Evolutionary conservation across 2,113 vertebrate genomes (phyloP), one percentile per base, ranked within the genome.

Genomic region (Sminthopsis crassicaudata): DNA sequence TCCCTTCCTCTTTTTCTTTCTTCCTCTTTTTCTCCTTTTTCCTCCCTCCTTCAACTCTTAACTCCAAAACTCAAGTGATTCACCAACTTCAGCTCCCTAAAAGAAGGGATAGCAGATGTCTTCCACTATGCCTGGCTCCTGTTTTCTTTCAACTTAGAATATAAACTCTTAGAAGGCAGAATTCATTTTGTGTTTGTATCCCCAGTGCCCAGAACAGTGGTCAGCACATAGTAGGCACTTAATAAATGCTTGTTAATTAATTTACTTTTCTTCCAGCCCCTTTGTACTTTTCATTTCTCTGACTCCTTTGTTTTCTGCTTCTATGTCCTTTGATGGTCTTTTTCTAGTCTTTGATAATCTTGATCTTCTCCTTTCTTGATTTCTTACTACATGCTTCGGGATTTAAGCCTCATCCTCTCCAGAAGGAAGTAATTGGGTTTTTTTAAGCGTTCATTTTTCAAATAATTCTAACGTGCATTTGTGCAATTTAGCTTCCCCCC

Each of bases 371-470:
- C 53, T 27, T 26, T 6, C 8, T 84, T 84, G 67, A 84, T 84
- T 84, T 84, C 67, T 42, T 42, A 84, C n/a, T 42, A 36, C 36
- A 30, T 36, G 53, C 91, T 12, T 0, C 22, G 94, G 92, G 93
- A 52, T 46, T 94, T 91, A 42, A 0, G n/a, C 92, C 94, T 96
- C 92, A 95, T 96, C 50, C 91, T 95, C 26, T 10, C 53, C 0
- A 30, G 0, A 4, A 93, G 93, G 92, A n/a, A 90, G 96, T 90
- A 94, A 97, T 97, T 97, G 97, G 90, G 92, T 89, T 98, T 94
- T 97, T 96, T 97, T 97, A 90, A 96, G 96, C 92, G 94, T 97
- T 97, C 96, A 95, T 95, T 97, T 98, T 98, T 96, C 95, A 97
- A 97, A 96, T 97, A 96, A 97, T 97, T 97, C 67, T 67, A 52